Conservation (phyloP, 2,113 vertebrate genomes). For the Agapornis roseicollis region DNA sequence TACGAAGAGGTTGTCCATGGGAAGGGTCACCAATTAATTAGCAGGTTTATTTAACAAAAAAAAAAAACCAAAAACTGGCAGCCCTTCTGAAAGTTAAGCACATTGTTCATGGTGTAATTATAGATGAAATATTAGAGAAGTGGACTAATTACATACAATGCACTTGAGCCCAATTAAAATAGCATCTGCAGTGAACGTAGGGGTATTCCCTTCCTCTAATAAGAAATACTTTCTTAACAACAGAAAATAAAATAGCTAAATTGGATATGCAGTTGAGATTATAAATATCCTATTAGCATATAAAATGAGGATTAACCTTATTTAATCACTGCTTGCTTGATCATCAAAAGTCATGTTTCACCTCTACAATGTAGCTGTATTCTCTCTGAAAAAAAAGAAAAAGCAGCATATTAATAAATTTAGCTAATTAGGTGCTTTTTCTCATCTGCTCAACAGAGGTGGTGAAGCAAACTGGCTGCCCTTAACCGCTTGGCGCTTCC, state of each 20-base stretch:
- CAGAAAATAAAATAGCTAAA: conserved; percentile 81
- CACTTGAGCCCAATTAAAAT: conserved; percentile 81
- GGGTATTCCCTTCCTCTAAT: conserved; percentile 73
- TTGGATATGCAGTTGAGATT: conserved; percentile 80
- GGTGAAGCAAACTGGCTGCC: neutral
- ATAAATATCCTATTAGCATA: conserved; percentile 83
- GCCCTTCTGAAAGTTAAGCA: conserved; percentile 74
- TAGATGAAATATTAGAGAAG: conserved; percentile 81
- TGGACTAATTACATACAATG: conserved; percentile 78
- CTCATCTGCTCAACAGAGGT: conserved; percentile 49
- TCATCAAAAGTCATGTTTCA: conserved; percentile 75
- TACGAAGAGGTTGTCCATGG: neutral
- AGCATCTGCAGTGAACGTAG: conserved; percentile 73
- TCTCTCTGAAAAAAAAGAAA: conserved; percentile 11
- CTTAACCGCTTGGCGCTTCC: neutral
- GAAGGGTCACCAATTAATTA: conserved; percentile 62
- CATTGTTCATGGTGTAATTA: conserved; percentile 77
- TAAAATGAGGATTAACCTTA: conserved; percentile 81
- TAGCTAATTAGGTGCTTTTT: conserved; percentile 56
- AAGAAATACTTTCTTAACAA: conserved; percentile 80
- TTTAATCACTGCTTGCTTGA: conserved; percentile 76
- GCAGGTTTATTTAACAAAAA: conserved; percentile 8
- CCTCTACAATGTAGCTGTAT: conserved; percentile 67
- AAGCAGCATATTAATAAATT: conserved; percentile 64
- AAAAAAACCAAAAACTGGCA: conserved; percentile 35